Conservation (phyloP, 2,888 invertebrate genomes). For the Kryphioiulus occultus region DNA sequence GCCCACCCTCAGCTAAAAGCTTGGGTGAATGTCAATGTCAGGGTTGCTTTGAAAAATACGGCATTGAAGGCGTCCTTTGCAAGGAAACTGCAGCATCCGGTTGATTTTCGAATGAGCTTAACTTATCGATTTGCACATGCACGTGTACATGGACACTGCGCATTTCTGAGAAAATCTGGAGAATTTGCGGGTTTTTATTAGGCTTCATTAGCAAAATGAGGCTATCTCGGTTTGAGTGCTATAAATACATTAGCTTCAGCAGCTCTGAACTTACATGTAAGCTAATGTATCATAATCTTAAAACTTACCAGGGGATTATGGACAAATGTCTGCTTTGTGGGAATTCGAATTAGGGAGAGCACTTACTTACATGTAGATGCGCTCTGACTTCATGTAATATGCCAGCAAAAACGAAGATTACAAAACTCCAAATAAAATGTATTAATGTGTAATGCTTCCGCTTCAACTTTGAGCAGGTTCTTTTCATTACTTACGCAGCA, state of each 20-base stretch:
- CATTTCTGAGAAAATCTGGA: not conserved
- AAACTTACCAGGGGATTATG: no score
- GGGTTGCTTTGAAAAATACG: not conserved
- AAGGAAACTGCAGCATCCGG: not conserved
- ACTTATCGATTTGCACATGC: not conserved
- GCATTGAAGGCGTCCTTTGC: not conserved
- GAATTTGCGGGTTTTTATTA: not conserved
- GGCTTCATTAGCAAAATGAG: not conserved
- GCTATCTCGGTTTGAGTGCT: not conserved
- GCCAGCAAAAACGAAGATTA: no score
- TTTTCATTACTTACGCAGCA: no score
- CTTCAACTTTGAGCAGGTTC: no score
- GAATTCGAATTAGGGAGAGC: no score
- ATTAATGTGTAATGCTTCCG: no score
- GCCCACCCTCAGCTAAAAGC: not conserved
- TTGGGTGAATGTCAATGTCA: conserved; percentile 2
- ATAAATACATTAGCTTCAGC: not conserved
- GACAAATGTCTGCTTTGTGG: no score
- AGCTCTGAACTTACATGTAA: not conserved
- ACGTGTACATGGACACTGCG: not conserved
- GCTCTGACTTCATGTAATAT: no score
- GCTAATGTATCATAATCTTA: not conserved
- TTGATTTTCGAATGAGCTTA: conserved; percentile 8
- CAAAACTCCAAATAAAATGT: no score
- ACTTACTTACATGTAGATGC: no score